A percentile compares a stretch with the other conserved stretches of the same genome.
Conservation (phyloP, 2,113 vertebrate species). For the Callipepla californica region DNA sequence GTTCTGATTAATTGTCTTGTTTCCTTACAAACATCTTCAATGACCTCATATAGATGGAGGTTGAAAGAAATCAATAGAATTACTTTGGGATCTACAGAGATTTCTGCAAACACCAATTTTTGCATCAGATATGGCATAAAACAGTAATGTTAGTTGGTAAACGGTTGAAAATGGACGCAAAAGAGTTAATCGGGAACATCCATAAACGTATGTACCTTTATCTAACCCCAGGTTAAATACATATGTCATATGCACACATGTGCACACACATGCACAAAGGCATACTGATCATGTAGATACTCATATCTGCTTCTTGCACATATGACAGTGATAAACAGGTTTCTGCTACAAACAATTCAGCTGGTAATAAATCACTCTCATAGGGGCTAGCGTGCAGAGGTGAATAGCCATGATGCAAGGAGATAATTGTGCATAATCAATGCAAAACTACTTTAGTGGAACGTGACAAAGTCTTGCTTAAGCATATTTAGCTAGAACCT, state of each 20-base stretch:
- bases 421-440: slow-evolving; percentile 73
- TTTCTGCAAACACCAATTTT: neutral
- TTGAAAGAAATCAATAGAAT: slow-evolving; percentile 43
- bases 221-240: fast-evolving
- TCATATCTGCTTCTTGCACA: slow-evolving; percentile 52
- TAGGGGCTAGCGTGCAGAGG: slow-evolving; percentile 29
- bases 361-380: slow-evolving; percentile 74
- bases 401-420: slow-evolving; percentile 37
- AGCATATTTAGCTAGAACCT: slow-evolving; percentile 19
- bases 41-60: slow-evolving; percentile 24
- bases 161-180: neutral
- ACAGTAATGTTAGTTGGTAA: fast-evolving
- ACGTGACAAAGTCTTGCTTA: slow-evolving; percentile 67
- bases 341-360: slow-evolving; percentile 71
- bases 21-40: slow-evolving; percentile 38
- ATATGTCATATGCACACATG: neutral
- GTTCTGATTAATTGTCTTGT: slow-evolving; percentile 49
- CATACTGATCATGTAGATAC: slow-evolving; percentile 35
- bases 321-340: slow-evolving; percentile 77
- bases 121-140: neutral
- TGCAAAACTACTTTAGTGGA: slow-evolving; percentile 59
- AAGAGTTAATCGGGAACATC: neutral
- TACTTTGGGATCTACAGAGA: neutral
- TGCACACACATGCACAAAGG: fast-evolving
- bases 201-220: neutral